A percentile compares a stretch with the other conserved stretches of the same genome.
These are phyloP conservation scores for Phrynosoma blainvillii DNA, from an alignment of 2,113 vertebrate genomes.

Conservation along the genomic window DNA sequence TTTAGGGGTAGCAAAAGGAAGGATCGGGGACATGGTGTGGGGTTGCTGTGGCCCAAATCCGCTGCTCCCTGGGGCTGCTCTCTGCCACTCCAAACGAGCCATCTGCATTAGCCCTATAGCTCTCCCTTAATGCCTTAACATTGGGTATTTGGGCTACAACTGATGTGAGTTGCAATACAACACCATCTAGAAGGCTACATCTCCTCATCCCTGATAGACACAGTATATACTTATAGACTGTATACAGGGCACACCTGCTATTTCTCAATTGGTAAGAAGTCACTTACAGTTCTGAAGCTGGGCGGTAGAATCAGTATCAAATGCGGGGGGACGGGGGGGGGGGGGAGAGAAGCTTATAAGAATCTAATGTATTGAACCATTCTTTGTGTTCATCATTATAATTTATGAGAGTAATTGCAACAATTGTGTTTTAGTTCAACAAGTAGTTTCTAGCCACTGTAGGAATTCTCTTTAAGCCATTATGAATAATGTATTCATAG, in stretches of 20 bases:
- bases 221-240: not conserved
- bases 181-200: not conserved
- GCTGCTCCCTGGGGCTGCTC: no score
- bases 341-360: not conserved
- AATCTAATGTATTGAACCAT: not conserved
- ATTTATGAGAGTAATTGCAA: not conserved
- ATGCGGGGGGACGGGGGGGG: no score
- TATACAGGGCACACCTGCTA: not conserved
- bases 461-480: conserved; percentile 1
- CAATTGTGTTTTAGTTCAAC: conserved; percentile 8
- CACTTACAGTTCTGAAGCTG: not conserved
- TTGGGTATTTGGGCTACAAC: not conserved
- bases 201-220: not conserved
- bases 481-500: not conserved
- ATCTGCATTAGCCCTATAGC: no score
- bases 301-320: not conserved
- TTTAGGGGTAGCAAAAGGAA: no score
- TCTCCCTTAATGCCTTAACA: not conserved
- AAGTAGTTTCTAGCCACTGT: not conserved
- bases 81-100: no score
- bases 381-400: not conserved
- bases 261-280: not conserved
- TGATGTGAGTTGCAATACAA: not conserved
- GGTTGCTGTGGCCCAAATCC: no score
- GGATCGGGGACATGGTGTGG: no score